These are phyloP conservation scores for Saccostrea echinata DNA, from an alignment of 1,140 invertebrate genomes.

Conservation along the genomic window DNA sequence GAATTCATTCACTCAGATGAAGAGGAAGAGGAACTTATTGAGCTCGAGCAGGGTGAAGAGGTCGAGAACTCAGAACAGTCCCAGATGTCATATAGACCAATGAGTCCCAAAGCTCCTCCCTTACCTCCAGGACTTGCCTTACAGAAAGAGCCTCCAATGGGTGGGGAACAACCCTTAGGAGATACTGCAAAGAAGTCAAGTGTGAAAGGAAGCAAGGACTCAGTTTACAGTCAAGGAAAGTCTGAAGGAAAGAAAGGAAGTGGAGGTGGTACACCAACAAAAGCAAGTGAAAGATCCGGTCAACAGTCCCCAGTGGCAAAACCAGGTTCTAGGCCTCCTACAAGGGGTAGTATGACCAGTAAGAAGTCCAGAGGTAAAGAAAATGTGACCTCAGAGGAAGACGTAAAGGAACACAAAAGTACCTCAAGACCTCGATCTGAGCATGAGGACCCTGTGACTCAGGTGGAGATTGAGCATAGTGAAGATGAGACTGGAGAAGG, in stretches of 20 bases:
- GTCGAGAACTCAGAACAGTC: slow-evolving; percentile 68
- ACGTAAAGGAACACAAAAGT: slow-evolving; percentile 1
- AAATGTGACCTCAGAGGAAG: slow-evolving; percentile 29
- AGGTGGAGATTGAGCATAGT: slow-evolving; percentile 54
- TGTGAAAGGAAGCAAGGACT: slow-evolving; percentile 27
- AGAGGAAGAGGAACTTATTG: slow-evolving; percentile 59
- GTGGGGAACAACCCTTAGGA: neutral
- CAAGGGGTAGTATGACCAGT: slow-evolving; percentile 37
- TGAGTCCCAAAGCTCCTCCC: slow-evolving; percentile 74
- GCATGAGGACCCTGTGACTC: slow-evolving; percentile 57
- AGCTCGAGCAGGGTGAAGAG: slow-evolving; percentile 62
- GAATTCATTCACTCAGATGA: slow-evolving; percentile 61
- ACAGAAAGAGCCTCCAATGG: slow-evolving; percentile 66
- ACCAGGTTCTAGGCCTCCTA: slow-evolving; percentile 41
- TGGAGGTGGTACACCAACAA: slow-evolving; percentile 34
- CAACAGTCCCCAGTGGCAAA: slow-evolving; percentile 41
- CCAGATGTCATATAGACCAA: slow-evolving; percentile 75
- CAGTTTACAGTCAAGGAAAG: neutral
- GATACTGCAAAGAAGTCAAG: neutral
- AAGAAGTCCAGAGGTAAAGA: slow-evolving; percentile 28
- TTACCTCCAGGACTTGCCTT: slow-evolving; percentile 71
- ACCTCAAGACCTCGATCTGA: slow-evolving; percentile 50
- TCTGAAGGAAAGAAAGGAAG: slow-evolving; percentile 32
- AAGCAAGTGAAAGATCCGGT: slow-evolving; percentile 16
- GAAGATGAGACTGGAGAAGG: slow-evolving; percentile 35